Conservation (phyloP, 2,797 vertebrate species). For the Danionella dracula region DNA sequence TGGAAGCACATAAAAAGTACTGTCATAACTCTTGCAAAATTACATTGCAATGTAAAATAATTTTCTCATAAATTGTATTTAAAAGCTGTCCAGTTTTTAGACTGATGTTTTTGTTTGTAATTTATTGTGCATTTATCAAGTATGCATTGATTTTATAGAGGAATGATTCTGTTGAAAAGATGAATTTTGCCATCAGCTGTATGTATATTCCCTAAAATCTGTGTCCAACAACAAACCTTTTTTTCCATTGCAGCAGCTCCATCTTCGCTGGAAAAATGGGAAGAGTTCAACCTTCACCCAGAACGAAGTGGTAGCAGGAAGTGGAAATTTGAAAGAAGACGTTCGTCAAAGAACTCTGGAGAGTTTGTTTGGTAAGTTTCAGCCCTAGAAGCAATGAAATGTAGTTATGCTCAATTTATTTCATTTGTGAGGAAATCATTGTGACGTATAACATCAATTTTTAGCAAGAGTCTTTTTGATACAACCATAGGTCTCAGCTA, state of each 20-base stretch:
- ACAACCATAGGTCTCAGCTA: conserved; percentile 75
- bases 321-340: conserved; percentile 80
- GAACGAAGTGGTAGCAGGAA: conserved; percentile 81
- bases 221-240: neutral
- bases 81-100: too few species aligned
- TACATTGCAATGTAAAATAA: too few species aligned
- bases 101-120: too few species aligned
- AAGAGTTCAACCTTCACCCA: conserved; percentile 80
- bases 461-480: conserved; percentile 5
- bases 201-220: conserved; percentile 11
- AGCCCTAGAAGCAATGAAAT: neutral
- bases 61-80: too few species aligned
- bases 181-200: too few species aligned
- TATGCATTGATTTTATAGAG: too few species aligned
- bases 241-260: conserved; percentile 69
- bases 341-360: conserved; percentile 87
- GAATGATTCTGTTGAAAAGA: too few species aligned
- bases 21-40: too few species aligned
- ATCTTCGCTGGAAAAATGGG: conserved; percentile 92
- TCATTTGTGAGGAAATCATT: neutral
- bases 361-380: conserved; percentile 86
- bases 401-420: neutral
- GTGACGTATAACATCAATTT: neutral
- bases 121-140: too few species aligned
- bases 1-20: too few species aligned